Evolutionary conservation across 2,888 invertebrate genomes (phyloP), one percentile per base, ranked within the genome.

Genomic region (Calliphora vomitoria): DNA sequence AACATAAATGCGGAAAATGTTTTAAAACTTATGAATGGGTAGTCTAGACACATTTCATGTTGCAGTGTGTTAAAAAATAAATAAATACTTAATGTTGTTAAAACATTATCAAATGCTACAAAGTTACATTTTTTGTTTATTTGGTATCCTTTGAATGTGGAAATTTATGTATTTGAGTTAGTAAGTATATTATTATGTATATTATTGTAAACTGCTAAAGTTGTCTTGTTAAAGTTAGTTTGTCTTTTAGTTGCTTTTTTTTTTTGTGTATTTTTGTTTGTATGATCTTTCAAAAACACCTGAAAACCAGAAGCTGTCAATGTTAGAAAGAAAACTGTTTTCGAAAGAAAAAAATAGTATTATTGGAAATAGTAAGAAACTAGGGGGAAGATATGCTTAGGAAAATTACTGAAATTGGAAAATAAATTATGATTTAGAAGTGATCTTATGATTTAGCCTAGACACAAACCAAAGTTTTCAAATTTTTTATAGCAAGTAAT

Each of bases 251-350:
- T 13, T n/a, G n/a, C n/a, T 11, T 44, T 8, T 6, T 69, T 53
- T 31, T 31, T 55, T 44, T 66, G 35, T n/a, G 31, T 44, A 10
- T 10, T 69, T 25, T 35, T 31, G 20, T 75, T 58, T 68, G 41
- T 13, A 31, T 3, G 25, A 66, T 68, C 18, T 18, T 64, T 53
- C 0, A 44, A 18, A 15, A 72, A 38, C 71, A 80, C 44, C 53
- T 79, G 68, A 69, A 80, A 75, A 62, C 79, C 50, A 80, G 80
- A 69, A 85, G 74, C 72, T 85, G 79, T 85, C 79, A 60, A 55
- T 68, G 66, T 20, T 50, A 31, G 64, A 35, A 31, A 10, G 35
- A 58, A 71, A 31, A 35, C 20, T 10, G 25, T 53, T 76, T 76
- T 66, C 18, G 13, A 35, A 64, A 38, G 11, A 8, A 38, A 44